Percentiles rank a stretch among this genome's conserved stretches.
Conservation (phyloP, 2,888 invertebrate species). For the Scelioninae gen. 1 region DNA sequence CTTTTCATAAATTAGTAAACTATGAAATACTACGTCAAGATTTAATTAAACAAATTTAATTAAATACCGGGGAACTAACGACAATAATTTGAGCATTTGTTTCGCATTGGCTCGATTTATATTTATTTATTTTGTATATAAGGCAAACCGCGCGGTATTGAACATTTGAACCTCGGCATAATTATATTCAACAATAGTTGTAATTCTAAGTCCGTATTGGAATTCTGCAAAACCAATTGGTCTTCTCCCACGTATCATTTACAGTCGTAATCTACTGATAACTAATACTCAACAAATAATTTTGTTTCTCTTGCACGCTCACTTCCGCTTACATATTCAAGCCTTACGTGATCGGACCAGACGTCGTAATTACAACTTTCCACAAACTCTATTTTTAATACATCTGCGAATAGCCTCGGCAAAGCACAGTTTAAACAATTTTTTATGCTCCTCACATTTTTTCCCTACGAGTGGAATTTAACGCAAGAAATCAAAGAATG, state of each 20-base stretch:
- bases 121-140: constrained; percentile 43
- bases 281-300: constrained; percentile 48
- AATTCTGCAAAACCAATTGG: constrained; percentile 60
- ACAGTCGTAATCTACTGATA: constrained; percentile 60
- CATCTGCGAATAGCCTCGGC: constrained; percentile 23
- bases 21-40: not conserved
- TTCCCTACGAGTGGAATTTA: not conserved
- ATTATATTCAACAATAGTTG: constrained; percentile 45
- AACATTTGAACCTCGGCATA: constrained; percentile 46
- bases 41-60: constrained; percentile 46
- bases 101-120: constrained; percentile 33
- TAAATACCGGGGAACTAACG: constrained; percentile 7
- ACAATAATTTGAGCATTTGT: constrained; percentile 19
- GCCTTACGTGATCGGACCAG: constrained; percentile 46
- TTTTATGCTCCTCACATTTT: not conserved
- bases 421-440: not conserved
- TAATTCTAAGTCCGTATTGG: constrained; percentile 48
- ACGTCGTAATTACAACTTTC: constrained; percentile 46
- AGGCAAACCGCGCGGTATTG: constrained; percentile 39
- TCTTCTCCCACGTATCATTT: constrained; percentile 52
- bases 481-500: no score
- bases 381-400: constrained; percentile 45
- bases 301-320: constrained; percentile 17
- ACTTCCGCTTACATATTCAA: constrained; percentile 27
- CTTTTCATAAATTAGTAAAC: no score